phyloP scores from a whole-genome alignment of 2,888 invertebrate species.

The Therioaphis trifolii region DNA sequence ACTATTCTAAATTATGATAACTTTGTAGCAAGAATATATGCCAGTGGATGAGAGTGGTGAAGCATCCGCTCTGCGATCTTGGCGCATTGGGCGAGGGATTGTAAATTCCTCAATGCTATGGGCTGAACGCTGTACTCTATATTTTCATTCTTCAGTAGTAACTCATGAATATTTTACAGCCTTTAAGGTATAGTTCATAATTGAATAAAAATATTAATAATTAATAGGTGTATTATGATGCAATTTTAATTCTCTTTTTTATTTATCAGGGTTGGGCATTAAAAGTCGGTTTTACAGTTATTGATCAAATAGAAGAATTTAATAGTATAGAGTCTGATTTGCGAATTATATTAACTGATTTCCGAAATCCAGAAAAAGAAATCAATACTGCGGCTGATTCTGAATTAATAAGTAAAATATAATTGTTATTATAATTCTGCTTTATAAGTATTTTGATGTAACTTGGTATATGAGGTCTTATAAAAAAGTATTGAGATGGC shows the following conservation, averaged over 20 bases:
- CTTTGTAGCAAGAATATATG: conserved; percentile 26
- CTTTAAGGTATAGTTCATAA: not conserved
- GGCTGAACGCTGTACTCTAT: conserved; percentile 25
- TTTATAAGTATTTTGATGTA: no score
- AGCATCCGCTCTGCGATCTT: conserved; percentile 5
- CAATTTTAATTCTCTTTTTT: not conserved
- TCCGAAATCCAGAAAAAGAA: no score
- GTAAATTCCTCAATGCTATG: conserved; percentile 37
- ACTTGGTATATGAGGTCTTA: no score
- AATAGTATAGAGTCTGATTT: not conserved
- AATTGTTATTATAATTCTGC: no score
- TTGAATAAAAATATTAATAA: no score
- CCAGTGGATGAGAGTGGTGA: not conserved
- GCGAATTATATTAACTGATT: no score
- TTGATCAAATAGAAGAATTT: conserved; percentile 8
- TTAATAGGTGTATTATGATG: not conserved
- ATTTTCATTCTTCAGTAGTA: conserved; percentile 22
- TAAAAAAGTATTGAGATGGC: no score
- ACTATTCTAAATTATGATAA: not conserved
- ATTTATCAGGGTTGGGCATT: not conserved
- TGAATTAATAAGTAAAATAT: no score
- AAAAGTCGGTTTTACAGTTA: conserved; percentile 26
- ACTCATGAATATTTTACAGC: not conserved
- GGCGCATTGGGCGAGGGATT: conserved; percentile 1
- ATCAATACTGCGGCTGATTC: no score